A percentile compares a stretch with the other conserved stretches of the same genome.
phyloP scores from a whole-genome alignment of 1,140 invertebrate species.

The Ceratosolen solmsi region DNA sequence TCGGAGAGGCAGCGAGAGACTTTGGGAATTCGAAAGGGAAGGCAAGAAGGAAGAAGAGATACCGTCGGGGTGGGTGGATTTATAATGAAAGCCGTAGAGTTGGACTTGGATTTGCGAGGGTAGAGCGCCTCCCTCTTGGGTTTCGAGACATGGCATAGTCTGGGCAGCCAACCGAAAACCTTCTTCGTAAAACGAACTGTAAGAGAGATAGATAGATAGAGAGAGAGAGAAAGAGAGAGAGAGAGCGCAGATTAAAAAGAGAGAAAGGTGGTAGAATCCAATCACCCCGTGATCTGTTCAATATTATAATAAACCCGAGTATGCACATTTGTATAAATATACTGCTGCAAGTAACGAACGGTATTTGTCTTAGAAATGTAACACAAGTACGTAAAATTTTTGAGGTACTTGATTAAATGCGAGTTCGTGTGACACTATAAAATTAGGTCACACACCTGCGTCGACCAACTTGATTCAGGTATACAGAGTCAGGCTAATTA shows the following conservation, averaged over 20 bases:
- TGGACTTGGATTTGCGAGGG: slow-evolving; percentile 71
- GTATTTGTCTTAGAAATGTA: background rate
- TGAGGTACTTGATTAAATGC: background rate
- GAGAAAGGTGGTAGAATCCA: slow-evolving; percentile 63
- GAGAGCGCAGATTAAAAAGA: background rate
- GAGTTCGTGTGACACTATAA: slow-evolving; percentile 23
- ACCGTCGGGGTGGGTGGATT: slow-evolving; percentile 62
- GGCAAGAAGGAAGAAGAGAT: slow-evolving; percentile 12
- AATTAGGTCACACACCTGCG: slow-evolving; percentile 37
- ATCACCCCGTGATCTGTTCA: slow-evolving; percentile 72
- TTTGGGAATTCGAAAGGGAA: slow-evolving; percentile 45
- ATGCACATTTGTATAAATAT: background rate
- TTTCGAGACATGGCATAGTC: slow-evolving; percentile 21
- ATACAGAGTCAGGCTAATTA: slow-evolving; percentile 29
- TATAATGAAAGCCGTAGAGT: slow-evolving; percentile 73
- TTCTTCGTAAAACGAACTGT: slow-evolving; percentile 29
- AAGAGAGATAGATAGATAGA: slow-evolving; percentile 41
- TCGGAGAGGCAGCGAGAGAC: slow-evolving; percentile 20
- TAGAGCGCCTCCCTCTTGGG: slow-evolving; percentile 48
- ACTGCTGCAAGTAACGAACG: background rate
- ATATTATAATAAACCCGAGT: slow-evolving; percentile 65
- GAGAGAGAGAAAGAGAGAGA: slow-evolving; percentile 41
- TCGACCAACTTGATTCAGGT: background rate
- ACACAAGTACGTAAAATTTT: background rate
- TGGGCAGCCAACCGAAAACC: slow-evolving; percentile 51